phyloP scores from a whole-genome alignment of 2,797 vertebrate genomes.

The Eptatretus atami region DNA sequence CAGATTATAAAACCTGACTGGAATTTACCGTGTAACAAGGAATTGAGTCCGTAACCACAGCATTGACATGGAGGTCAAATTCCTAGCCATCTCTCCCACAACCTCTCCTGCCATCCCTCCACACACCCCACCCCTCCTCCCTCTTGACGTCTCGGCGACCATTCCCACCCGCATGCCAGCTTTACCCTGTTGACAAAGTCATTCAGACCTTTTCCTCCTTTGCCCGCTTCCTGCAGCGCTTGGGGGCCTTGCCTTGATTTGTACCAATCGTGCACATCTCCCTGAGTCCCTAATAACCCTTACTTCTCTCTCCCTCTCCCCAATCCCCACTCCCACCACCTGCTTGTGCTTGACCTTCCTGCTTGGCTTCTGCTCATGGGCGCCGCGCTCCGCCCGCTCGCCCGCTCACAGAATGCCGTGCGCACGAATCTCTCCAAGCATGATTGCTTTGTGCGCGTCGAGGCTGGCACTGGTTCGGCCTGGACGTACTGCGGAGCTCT shows the following conservation, averaged over 20 bases:
- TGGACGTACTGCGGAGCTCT: background rate
- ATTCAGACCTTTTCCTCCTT: background rate
- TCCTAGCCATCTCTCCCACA: no score
- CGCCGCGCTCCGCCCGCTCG: background rate
- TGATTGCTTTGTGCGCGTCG: background rate
- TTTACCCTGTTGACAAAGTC: background rate
- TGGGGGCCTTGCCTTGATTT: no score
- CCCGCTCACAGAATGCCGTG: background rate
- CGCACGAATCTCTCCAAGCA: conserved; percentile 4
- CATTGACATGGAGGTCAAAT: no score
- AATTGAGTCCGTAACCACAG: no score
- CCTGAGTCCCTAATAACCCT: no score
- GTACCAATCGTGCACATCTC: no score
- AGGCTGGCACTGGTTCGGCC: background rate
- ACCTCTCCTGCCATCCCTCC: no score
- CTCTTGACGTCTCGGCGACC: background rate
- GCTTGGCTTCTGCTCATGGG: background rate
- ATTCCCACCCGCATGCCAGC: background rate
- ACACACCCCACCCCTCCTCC: background rate
- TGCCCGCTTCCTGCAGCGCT: background rate
- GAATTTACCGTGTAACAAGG: no score
- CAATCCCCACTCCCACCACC: background rate
- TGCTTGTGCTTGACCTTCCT: background rate
- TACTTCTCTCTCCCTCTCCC: background rate
- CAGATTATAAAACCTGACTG: no score